Evolutionary conservation across 2,888 invertebrate species (phyloP).

Genomic region (Chrysomela aeneicollis): DNA sequence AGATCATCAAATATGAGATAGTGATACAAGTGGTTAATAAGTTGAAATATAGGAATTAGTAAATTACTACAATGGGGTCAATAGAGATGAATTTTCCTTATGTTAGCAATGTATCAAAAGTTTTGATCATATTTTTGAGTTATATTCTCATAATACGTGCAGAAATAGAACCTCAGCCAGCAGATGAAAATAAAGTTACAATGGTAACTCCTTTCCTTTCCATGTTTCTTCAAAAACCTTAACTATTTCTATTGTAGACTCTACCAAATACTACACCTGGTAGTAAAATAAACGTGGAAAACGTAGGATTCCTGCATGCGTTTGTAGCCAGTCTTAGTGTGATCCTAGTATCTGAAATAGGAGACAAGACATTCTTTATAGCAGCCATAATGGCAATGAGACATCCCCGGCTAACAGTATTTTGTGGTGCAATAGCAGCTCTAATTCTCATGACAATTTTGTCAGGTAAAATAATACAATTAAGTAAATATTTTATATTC

Average conservation of each 20-base stretch:
- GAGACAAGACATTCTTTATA: slow-evolving; percentile 99
- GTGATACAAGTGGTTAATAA: neutral
- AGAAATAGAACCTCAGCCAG: slow-evolving; percentile 13
- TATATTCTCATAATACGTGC: slow-evolving; percentile 10
- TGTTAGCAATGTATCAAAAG: slow-evolving; percentile 6
- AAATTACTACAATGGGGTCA: neutral
- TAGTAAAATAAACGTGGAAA: slow-evolving; percentile 47
- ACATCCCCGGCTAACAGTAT: slow-evolving; percentile 91
- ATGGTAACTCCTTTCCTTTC: slow-evolving; percentile 23
- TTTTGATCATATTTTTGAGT: neutral
- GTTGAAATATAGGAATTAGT: too few species aligned
- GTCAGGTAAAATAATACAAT: slow-evolving; percentile 68
- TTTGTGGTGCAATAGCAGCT: slow-evolving; percentile 91
- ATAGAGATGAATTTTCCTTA: neutral
- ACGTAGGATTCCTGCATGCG: slow-evolving; percentile 87
- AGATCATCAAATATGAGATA: neutral
- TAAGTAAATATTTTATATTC: neutral
- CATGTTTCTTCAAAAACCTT: neutral
- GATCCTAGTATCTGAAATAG: slow-evolving; percentile 96
- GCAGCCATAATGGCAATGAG: slow-evolving; percentile 99
- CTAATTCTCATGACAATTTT: slow-evolving; percentile 92
- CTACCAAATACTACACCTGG: slow-evolving; percentile 27
- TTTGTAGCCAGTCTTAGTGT: slow-evolving; percentile 95
- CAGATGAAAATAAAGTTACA: slow-evolving; percentile 29
- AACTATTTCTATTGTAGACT: slow-evolving; percentile 19